Conservation (phyloP, 2,888 invertebrate species). For the Nudaria mundana region DNA sequence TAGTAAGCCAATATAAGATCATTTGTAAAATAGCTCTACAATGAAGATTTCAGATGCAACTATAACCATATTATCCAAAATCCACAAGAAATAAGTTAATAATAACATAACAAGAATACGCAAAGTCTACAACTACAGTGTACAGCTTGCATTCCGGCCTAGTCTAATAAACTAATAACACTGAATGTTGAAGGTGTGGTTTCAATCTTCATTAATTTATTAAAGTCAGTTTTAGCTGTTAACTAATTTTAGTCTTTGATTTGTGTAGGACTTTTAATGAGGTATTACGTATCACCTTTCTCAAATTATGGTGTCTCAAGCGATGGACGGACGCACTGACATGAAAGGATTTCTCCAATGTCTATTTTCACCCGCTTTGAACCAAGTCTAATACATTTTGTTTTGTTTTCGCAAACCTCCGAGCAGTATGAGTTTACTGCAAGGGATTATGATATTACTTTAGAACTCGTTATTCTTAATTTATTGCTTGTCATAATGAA, state of each 20-base stretch:
- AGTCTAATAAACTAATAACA: no score
- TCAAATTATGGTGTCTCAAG: conserved; percentile 45
- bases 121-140: no score
- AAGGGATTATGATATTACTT: conserved; percentile 31
- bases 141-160: no score
- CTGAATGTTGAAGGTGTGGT: conserved; percentile 11
- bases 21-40: no score
- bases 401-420: conserved; percentile 75
- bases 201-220: conserved; percentile 6
- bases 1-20: no score
- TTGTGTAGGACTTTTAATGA: conserved; percentile 30
- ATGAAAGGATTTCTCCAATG: conserved; percentile 72
- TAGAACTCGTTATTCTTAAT: conserved; percentile 11
- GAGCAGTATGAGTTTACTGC: conserved; percentile 49
- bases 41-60: no score
- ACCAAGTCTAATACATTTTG: conserved; percentile 48
- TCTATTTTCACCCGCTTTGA: conserved; percentile 77
- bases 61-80: no score
- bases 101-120: no score
- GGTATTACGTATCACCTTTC: conserved; percentile 31
- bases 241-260: conserved; percentile 6
- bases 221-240: not conserved
- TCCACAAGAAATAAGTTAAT: no score
- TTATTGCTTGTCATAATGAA: conserved; percentile 21
- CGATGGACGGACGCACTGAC: conserved; percentile 54